phyloP scores from a whole-genome alignment of 2,888 invertebrate species.

The Ypsolopha scabrella region DNA sequence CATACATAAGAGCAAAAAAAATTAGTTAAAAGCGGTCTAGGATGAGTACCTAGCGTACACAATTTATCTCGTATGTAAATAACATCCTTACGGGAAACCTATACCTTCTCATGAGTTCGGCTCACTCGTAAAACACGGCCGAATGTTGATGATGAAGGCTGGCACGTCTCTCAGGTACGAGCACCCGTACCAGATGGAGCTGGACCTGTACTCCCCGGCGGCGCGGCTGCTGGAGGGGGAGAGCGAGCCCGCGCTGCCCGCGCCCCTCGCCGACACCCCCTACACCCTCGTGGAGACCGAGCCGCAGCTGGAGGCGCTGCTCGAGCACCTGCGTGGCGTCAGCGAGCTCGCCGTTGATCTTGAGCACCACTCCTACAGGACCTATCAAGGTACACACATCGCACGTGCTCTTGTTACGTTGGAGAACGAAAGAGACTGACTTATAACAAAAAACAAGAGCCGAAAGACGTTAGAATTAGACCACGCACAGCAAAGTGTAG shows the following conservation, averaged over 20 bases:
- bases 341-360: slow-evolving; percentile 90
- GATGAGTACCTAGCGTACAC: too few species aligned
- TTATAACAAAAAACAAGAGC: too few species aligned
- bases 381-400: slow-evolving; percentile 88
- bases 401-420: too few species aligned
- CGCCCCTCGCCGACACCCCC: slow-evolving; percentile 72
- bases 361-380: slow-evolving; percentile 92
- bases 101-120: too few species aligned
- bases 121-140: neutral
- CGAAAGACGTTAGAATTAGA: too few species aligned
- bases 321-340: slow-evolving; percentile 75
- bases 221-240: slow-evolving; percentile 56
- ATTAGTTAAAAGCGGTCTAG: too few species aligned
- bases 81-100: too few species aligned
- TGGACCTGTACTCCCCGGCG: slow-evolving; percentile 78
- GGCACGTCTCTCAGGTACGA: slow-evolving; percentile 69
- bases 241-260: slow-evolving; percentile 38
- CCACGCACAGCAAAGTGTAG: too few species aligned
- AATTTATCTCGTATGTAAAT: too few species aligned
- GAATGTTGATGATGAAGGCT: neutral
- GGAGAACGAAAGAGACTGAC: too few species aligned
- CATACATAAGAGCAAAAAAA: too few species aligned
- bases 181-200: slow-evolving; percentile 91
- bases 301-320: slow-evolving; percentile 73
- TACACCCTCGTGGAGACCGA: slow-evolving; percentile 76